phyloP scores from a whole-genome alignment of 2,797 vertebrate genomes.

The Natrix natrix region DNA sequence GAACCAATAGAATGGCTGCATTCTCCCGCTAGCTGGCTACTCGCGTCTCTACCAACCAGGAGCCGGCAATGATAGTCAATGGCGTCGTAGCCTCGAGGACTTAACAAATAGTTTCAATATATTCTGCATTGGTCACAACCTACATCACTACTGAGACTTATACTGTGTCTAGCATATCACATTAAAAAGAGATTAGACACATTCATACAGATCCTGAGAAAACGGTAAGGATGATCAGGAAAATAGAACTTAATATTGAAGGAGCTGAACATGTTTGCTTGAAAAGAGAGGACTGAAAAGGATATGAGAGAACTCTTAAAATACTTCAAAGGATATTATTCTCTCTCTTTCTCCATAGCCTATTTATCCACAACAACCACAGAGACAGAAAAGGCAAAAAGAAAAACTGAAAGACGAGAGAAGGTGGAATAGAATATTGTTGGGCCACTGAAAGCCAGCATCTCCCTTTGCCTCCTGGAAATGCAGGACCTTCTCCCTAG shows the following conservation, averaged over 20 bases:
- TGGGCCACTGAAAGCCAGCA: not conserved
- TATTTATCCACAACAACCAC: not conserved
- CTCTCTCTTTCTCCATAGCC: not conserved
- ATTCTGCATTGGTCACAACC: not conserved
- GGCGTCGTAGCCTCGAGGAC: too few species aligned
- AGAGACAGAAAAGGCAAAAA: not conserved
- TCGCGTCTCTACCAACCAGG: too few species aligned
- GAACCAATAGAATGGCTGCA: too few species aligned
- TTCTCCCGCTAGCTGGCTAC: too few species aligned
- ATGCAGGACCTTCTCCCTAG: not conserved
- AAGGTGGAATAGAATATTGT: not conserved
- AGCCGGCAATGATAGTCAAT: too few species aligned
- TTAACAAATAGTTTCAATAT: not conserved
- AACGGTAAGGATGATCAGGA: not conserved
- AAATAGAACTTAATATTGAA: not conserved
- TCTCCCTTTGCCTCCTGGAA: not conserved
- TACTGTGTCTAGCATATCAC: not conserved
- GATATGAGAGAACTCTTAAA: not conserved
- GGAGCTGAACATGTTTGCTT: not conserved
- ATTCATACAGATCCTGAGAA: not conserved
- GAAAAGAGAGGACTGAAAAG: not conserved
- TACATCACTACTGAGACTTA: not conserved
- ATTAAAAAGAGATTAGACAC: not conserved
- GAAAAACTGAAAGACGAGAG: not conserved
- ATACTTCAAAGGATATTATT: not conserved